Evolutionary conservation across 2,113 vertebrate species (phyloP), one percentile per base, ranked within the genome.

Genomic region (Semnornis frantzii): DNA sequence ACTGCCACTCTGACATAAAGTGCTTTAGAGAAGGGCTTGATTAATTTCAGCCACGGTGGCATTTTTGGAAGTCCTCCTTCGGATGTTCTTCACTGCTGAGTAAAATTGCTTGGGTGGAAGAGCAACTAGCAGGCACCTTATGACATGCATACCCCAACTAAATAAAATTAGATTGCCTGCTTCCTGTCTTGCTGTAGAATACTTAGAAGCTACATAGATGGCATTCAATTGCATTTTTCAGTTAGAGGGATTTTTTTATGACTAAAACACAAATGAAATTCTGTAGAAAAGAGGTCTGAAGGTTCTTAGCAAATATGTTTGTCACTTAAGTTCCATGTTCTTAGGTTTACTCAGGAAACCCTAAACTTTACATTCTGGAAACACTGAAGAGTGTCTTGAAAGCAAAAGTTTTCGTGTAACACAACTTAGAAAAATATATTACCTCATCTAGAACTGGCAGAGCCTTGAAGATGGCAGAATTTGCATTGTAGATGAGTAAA

Each of bases 221-320:
- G 24, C 9, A 74, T 93, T 94, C 82, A 87, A 20, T 76, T 86
- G 15, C 7, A 10, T 39, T 82, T 89, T 70, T 68, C 48, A 24
- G 19, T 48, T 85, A 76, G 21, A 90, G 77, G 39, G 59, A 15
- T 28, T 17, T 48, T 48, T 91, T 84, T 78, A 24, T 37, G 9
- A 77, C 31, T 85, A 94, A 97, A 94, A 93, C 27, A 63, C 33
- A 66, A 92, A 23, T 75, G 10, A 87, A 90, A 93, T 88, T 79
- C 62, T 39, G 28, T 79, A 88, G 55, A 20, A 2, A 31, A 82
- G 74, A 90, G 8, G 39, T 59, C n/a, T 91, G 21, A 79, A 89
- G 31, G 21, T 66, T 87, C 66, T 90, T 88, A 77, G 48, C 72
- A 9, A 70, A 94, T 95, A 34, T 58, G 23, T 92, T 96, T 94